A percentile compares a stretch with the other conserved stretches of the same genome.
These are phyloP conservation scores for Zaprionus inermis DNA, from an alignment of 1,140 invertebrate species.

Conservation along the genomic window DNA sequence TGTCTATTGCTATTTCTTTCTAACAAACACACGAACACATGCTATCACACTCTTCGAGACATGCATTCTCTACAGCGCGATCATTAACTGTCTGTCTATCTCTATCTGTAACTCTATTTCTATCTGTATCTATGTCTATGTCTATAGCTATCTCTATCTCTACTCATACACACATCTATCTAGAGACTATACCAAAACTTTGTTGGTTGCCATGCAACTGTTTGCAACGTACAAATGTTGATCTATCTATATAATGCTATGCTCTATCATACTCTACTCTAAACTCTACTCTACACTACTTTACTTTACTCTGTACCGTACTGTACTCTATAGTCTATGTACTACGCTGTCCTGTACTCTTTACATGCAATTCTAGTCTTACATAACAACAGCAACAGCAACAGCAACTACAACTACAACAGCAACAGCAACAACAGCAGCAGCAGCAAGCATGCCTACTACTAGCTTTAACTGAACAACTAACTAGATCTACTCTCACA, in stretches of 20 bases:
- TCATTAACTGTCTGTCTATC: slow-evolving; percentile 19
- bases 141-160: too few species aligned
- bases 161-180: slow-evolving; percentile 22
- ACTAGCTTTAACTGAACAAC: slow-evolving; percentile 54
- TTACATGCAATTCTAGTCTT: slow-evolving; percentile 55
- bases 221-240: slow-evolving; percentile 65
- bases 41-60: slow-evolving; percentile 29
- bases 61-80: slow-evolving; percentile 28
- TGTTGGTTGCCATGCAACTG: slow-evolving; percentile 66
- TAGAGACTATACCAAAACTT: slow-evolving; percentile 78
- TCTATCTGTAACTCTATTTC: too few species aligned
- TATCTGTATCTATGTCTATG: too few species aligned
- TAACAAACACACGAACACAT: slow-evolving; percentile 12
- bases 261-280: slow-evolving; percentile 11
- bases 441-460: slow-evolving; percentile 58
- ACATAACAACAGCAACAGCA: slow-evolving; percentile 25
- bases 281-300: slow-evolving; percentile 37
- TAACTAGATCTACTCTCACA: slow-evolving; percentile 56
- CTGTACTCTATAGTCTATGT: slow-evolving; percentile 14
- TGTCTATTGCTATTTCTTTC: slow-evolving; percentile 46
- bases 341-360: slow-evolving; percentile 50
- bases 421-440: slow-evolving; percentile 3
- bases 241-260: slow-evolving; percentile 38
- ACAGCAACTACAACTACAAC: slow-evolving; percentile 19
- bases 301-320: slow-evolving; percentile 73